A percentile compares a stretch with the other conserved stretches of the same genome.
These are phyloP conservation scores for Eupithecia tripunctaria DNA, from an alignment of 2,888 invertebrate species.

Conservation along the genomic window DNA sequence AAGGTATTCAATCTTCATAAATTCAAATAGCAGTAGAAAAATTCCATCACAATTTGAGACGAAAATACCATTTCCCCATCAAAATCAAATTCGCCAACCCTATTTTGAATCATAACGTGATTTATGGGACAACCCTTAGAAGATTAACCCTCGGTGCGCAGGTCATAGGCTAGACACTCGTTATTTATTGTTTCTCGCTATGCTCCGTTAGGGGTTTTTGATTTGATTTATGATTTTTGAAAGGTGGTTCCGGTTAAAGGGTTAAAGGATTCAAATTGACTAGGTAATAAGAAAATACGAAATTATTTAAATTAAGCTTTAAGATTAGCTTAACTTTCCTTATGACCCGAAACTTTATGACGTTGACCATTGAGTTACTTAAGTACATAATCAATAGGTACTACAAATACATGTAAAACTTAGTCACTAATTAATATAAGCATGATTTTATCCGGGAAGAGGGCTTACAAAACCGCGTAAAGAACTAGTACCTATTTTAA, in stretches of 20 bases:
- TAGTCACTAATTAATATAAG: too few species aligned
- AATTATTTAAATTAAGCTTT: constrained; percentile 6
- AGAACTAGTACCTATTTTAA: too few species aligned
- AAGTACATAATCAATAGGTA: neutral
- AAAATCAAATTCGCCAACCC: constrained; percentile 58
- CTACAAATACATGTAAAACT: too few species aligned
- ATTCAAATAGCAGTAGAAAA: constrained; percentile 9
- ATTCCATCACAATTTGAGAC: constrained; percentile 3
- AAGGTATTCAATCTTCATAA: constrained; percentile 5
- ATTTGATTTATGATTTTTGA: constrained; percentile 38
- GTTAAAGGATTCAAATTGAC: constrained; percentile 22
- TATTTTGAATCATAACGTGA: constrained; percentile 71
- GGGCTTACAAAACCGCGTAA: neutral
- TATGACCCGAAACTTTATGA: neutral
- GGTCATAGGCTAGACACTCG: constrained; percentile 63
- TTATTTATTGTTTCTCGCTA: constrained; percentile 73
- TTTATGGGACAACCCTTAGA: constrained; percentile 79
- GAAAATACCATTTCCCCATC: constrained; percentile 15
- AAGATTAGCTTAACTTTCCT: neutral
- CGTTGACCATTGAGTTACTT: neutral
- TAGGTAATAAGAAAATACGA: constrained; percentile 1
- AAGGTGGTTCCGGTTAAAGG: constrained; percentile 37
- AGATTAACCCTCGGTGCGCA: constrained; percentile 79
- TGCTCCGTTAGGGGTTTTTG: constrained; percentile 43
- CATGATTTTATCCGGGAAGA: neutral